Base-by-base conservation (phyloP, 1,140 invertebrate species). In the Whitmania pigra region DNA sequence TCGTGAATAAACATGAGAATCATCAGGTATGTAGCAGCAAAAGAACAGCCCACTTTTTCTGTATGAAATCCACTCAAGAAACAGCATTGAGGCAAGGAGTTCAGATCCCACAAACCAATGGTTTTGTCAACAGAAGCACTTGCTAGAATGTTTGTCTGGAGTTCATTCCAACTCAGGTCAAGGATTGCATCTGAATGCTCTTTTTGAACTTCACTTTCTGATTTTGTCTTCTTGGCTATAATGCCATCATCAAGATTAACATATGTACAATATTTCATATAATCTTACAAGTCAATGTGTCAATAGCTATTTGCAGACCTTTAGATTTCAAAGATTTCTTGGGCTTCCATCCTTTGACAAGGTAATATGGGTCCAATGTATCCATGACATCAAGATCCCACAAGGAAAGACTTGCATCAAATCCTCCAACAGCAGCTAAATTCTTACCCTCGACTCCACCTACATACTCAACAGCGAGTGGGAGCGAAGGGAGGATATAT, bases 361-460 rank as follows among this genome's bases (percentile, higher is more conserved):
- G 43, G 43, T 49, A 49, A 49, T 49, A 13, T 53, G 94, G 92
- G 79, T 94, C 91, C 27, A 96, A 82, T 74, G 88, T 88, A 78
- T 96, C 90, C 69, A 95, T 87, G 69, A 97, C 85, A 83, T 97
- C 94, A 43, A 97, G 81, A 81, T 98, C 93, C 94, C 94, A 97
- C 17, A 97, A 86, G 74, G 92, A 88, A 73, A 98, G 95, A 60
- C 91, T 86, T 1, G 93, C 88, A 74, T 88, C 88, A 90, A 97
- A 94, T 54, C 88, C 89, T 20, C 93, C 94, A 76, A 97, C 86
- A 6, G 93, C 94, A 77, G 92, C 88, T 75, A 93, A 87, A 81
- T 94, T 97, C 73, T 83, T 73, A 82, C 82, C 80, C 86, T 87
- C 74, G 81, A 81, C 49, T 83, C 88, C 92, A 80, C 90, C 88